Base-by-base conservation (phyloP, 2,888 invertebrate genomes). In the Smittia sp. region DNA sequence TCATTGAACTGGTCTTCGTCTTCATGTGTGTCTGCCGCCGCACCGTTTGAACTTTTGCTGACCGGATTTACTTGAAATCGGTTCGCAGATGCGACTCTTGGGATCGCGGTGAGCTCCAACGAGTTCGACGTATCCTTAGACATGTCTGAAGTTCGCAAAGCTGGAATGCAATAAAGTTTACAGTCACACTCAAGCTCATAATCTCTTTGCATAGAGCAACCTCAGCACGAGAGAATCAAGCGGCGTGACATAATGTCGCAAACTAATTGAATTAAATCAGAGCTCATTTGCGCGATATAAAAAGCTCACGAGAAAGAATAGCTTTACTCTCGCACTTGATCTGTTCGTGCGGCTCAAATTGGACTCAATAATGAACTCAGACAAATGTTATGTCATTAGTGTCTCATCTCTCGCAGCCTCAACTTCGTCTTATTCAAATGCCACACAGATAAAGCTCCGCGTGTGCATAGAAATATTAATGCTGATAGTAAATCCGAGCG, bases 21-120 rank as follows among this genome's bases (percentile, higher is more conserved):
- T 11, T 73, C 65, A 22, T 7, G 65, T 6, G 3, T 18, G 4
- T 65, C 65, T 75, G 77, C 74, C 77, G 78, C 75, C 65, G 76
- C 78, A 32, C 78, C 78, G 63, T 77, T 78, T 75, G 78, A 78
- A 76, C 78, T 78, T 75, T 81, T 80, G 75, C 80, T 80, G 4
- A 83, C 83, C 22, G 81, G 82, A 77, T 83, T 83, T 62, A 83
- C 83, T 79, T 83, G 83, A 75, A 83, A 83, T 46, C 83, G 82
- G 77, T 80, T 82, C 52, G 80, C 80, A 15, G 74, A 72, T 7
- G 58, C 62, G 7, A 38, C 32, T n/a, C 72, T 25, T 41, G 58
- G 58, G 13, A 72, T 72, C 13, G 39, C 9, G 24, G 38, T 62
- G 15, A 72, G 72, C 24, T 72, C 72, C 25, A 72, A 62, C 13